phyloP scores from a whole-genome alignment of 2,797 vertebrate species.

The Phoeniculus purpureus region DNA sequence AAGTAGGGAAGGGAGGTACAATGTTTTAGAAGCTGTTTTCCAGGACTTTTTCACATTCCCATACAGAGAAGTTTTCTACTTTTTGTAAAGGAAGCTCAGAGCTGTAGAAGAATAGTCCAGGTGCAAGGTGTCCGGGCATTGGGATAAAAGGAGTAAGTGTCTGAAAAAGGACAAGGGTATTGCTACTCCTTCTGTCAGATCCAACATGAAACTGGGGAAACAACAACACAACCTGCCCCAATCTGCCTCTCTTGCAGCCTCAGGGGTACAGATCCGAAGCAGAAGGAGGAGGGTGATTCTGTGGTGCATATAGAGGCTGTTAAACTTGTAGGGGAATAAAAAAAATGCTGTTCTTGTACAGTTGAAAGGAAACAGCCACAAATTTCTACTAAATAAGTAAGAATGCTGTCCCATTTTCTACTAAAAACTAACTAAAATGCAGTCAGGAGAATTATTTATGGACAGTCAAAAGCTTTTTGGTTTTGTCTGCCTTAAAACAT shows the following conservation, averaged over 20 bases:
- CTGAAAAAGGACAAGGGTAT: not conserved
- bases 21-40: constrained; percentile 35
- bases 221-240: not conserved
- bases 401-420: not conserved
- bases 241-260: not conserved
- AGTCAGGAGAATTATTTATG: not conserved
- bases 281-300: not conserved
- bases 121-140: constrained; percentile 4
- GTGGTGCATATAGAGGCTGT: not conserved
- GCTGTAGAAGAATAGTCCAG: constrained; percentile 34
- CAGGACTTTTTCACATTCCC: not conserved
- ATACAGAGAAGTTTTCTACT: constrained; percentile 22
- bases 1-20: not conserved
- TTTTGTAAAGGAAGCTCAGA: constrained; percentile 73
- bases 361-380: not conserved
- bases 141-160: constrained; percentile 26
- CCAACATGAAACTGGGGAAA: not conserved
- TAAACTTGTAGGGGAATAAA: not conserved
- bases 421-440: constrained; percentile 2
- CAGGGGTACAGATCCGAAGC: not conserved
- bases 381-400: not conserved
- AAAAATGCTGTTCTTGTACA: not conserved
- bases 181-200: constrained; percentile 33
- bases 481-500: not conserved
- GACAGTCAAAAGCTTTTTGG: not conserved